Base-by-base conservation (phyloP, 2,888 invertebrate genomes). In the Callyntrura sp. region DNA sequence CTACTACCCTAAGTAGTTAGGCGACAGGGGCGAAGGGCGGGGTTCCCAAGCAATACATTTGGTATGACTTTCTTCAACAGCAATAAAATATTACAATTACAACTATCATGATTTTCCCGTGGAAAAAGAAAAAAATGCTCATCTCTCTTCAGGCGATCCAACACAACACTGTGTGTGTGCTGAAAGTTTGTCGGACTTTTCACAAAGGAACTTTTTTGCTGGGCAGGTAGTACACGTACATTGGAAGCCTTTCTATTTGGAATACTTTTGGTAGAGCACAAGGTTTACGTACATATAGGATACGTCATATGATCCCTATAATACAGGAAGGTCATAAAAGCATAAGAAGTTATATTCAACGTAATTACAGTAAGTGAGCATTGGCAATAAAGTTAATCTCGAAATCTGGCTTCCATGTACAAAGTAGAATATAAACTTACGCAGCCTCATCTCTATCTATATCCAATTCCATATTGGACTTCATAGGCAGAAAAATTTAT, bases 331-430 rank as follows among this genome's bases (percentile, higher is more conserved):
- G 81, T 81, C 60, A 81, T 81, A 81, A 81, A 81, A 81, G 60
- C 60, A 43, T 23, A 81, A 45, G 62, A 62, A 8, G 43, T 17
- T 20, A 60, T 60, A 60, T 81, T 81, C 60, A 81, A 81, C 45
- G 81, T 81, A 81, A 81, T 81, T 81, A 81, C 81, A 78, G 45
- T 43, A 81, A 81, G 81, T 81, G 62, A 60, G 81, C 60, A 62
- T 35, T 35, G 6, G 60, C 43, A 81, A 81, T 81, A 81, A 81
- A 60, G 60, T 81, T 62, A 81, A 81, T 81, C 62, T 81, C 45
- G 35, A 60, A 81, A 62, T 81, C 81, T 81, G 81, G 81, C 81
- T 81, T 81, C 17, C 45, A 81, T 62, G 43, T 43, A 62, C 81
- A 81, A 60, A 81, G 62, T 81, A 81, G 55, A 78, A 55, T 35